A percentile compares a stretch with the other conserved stretches of the same genome.
These are phyloP conservation scores for Sepiola atlantica DNA, from an alignment of 2,888 invertebrate genomes.

Conservation along the genomic window DNA sequence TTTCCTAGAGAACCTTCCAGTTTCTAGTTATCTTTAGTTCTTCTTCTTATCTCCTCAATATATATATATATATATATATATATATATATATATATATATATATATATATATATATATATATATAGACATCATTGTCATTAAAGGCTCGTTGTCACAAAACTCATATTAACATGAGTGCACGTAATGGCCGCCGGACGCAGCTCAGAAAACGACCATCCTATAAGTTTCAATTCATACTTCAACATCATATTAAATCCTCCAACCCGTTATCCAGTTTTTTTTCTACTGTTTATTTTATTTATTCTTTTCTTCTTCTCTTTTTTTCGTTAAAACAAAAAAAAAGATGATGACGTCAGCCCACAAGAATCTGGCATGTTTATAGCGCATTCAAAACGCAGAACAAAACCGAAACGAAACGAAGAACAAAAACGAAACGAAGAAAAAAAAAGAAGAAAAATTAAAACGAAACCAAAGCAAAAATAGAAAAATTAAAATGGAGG, in stretches of 20 bases:
- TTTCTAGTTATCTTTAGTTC: too few species aligned
- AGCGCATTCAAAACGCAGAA: background rate
- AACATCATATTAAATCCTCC: background rate
- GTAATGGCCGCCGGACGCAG: background rate
- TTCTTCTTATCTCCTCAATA: background rate
- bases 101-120: too few species aligned
- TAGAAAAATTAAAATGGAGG: too few species aligned
- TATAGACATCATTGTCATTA: slow-evolving; percentile 22
- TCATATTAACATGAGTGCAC: background rate
- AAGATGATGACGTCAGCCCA: slow-evolving; percentile 20
- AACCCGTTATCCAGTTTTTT: too few species aligned
- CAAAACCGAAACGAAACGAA: background rate
- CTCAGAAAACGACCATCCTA: background rate
- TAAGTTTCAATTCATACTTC: background rate
- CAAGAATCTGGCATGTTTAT: slow-evolving; percentile 8
- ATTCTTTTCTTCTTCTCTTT: background rate
- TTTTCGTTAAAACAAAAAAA: slow-evolving; percentile 16
- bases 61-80: too few species aligned
- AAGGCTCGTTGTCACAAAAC: slow-evolving; percentile 6
- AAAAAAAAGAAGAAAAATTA: background rate
- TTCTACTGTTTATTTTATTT: background rate
- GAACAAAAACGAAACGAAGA: background rate
- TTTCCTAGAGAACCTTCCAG: too few species aligned
- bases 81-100: too few species aligned
- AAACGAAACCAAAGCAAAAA: background rate